phyloP scores from a whole-genome alignment of 2,888 invertebrate genomes.

The Cataglyphis albicans region DNA sequence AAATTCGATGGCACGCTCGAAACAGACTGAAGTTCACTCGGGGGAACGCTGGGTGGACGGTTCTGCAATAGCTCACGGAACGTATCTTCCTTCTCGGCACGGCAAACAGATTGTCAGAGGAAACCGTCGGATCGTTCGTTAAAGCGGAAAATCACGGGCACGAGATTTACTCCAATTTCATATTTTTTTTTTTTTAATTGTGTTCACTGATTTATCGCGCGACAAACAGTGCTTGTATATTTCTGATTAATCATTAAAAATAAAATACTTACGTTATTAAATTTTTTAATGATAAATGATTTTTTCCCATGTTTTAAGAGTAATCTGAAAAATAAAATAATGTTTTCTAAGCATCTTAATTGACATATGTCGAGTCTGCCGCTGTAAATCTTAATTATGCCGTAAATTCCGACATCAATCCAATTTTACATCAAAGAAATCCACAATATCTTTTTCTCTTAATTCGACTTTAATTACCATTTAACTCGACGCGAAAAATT shows the following conservation, averaged over 20 bases:
- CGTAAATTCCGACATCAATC: background rate
- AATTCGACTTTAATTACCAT: conserved; percentile 67
- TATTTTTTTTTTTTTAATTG: conserved; percentile 25
- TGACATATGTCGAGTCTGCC: background rate
- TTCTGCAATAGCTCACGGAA: conserved; percentile 59
- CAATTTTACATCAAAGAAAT: conserved; percentile 43
- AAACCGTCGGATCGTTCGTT: conserved; percentile 57
- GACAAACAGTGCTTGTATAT: conserved; percentile 1
- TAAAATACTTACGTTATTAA: background rate
- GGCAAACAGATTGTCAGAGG: conserved; percentile 46
- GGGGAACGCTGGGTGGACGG: conserved; percentile 55
- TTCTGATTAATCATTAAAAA: conserved; percentile 23
- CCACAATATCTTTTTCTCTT: conserved; percentile 19
- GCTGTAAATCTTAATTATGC: background rate
- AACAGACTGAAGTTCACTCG: conserved; percentile 58
- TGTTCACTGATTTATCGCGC: conserved; percentile 20
- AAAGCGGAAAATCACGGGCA: conserved; percentile 46
- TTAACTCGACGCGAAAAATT: conserved; percentile 55
- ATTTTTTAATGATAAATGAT: background rate
- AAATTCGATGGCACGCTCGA: conserved; percentile 61
- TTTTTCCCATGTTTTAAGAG: background rate
- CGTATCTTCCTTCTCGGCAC: conserved; percentile 33
- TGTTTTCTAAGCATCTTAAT: background rate
- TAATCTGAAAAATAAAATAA: background rate
- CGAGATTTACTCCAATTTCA: conserved; percentile 50